Evolutionary conservation across 2,797 vertebrate genomes (phyloP), one percentile per base, ranked within the genome.

Genomic region (Momotus momota): DNA sequence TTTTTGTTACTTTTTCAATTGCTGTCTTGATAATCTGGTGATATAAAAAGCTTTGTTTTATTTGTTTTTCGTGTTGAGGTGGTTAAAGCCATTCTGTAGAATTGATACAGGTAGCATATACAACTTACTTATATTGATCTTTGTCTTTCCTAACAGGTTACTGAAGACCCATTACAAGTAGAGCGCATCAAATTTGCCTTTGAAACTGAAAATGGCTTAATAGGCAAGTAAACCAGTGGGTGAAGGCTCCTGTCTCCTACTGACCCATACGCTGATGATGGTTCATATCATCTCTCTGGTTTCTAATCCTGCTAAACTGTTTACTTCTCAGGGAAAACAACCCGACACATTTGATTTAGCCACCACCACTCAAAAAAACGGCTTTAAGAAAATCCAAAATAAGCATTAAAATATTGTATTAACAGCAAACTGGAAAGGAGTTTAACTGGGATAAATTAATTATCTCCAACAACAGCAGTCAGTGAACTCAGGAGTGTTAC

Each of bases 131-230:
- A 51, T 21, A 11, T 18, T 45, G 40, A 19, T 57, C 5, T 54
- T 87, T 85, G 80, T 88, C 84, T 84, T 75, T 80, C 51, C 66
- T 81, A 45, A 65, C 95, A 99, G 99, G 98, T 99, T 66, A 98
- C 99, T 93, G 99, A 99, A 97, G 99, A 99, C 78, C 98, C 99
- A 58, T 98, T 99, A 79, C 99, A 99, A 96, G 97, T 99, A 75
- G 99, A 99, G 85, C 98, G 99, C 96, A 98, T 99, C 84, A 99
- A 99, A 96, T 99, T 99, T 97, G 99, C 99, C 10, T 99, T 99
- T 97, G 99, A 99, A 97, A 99, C 99, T 15, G 99, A 99, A 89
- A 99, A 99, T 97, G 99, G 99, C 74, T 98, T 99, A 94, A 97
- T 99, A 95, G 99, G 99, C 98, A 98, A 93, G 98, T 98, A 96